Evolutionary conservation across 2,797 vertebrate species (phyloP), one percentile per base, ranked within the genome.

Genomic region (Diceros bicornis): DNA sequence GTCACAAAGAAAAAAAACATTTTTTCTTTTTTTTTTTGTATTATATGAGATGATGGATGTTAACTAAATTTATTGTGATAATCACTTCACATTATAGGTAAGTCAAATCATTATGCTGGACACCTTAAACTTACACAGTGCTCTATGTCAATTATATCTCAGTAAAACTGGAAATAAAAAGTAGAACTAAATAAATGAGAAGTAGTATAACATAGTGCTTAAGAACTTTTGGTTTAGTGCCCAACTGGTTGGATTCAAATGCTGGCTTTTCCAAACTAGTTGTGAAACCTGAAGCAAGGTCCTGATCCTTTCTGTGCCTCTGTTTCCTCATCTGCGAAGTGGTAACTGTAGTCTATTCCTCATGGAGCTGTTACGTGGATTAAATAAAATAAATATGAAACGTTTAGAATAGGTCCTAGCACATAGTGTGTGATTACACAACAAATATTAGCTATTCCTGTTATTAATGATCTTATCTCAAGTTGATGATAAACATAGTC

Each of bases 381-480:
- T 82, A 81, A 92, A 55, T 86, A 47, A 64, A 57, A 25, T 52
- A 69, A 84, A 64, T 59, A 32, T 68, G 55, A 90, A 50, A n/a
- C 79, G 23, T 90, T 95, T 47, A 83, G 32, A 72, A 50, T 47
- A 75, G 47, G 18, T 72, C 75, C 55, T 68, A 77, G 57, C 18
- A 68, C 16, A 21, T 21, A 82, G 25, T 64, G 21, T 72, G 9
- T 23, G 84, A 44, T 52, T 37, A 78, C 27, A 82, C 32, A 52
- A 16, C 79, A 93, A 62, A 47, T 72, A 74, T 32, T 79, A 89
- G 25, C 44, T 92, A 23, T 84, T 71, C 21, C 20, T 95, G 3
- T 89, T 95, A 81, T 82, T 91, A 81, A 72, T 95, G 29, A 69
- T 86, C 47, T 61, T 89, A 77, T 50, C 41, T 94, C 68, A 96